Percentiles rank a stretch among this genome's conserved stretches.
Conservation (phyloP, 2,797 vertebrate species). For the Mormyrops attenuatus region DNA sequence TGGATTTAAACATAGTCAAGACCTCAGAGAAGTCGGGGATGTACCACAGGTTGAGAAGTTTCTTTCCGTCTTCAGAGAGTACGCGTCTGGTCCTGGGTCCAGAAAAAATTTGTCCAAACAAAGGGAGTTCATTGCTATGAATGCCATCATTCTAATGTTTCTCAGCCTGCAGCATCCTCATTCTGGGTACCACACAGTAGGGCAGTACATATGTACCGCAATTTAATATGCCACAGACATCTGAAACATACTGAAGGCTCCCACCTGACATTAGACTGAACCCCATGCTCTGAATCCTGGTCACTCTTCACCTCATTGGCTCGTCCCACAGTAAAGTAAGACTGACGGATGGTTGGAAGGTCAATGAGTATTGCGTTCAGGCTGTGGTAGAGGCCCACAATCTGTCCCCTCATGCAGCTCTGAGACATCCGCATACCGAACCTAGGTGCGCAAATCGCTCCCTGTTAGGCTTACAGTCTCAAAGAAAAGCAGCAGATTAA, state of each 20-base stretch:
- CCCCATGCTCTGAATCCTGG: conserved; percentile 39
- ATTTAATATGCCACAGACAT: neutral
- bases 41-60: conserved; percentile 65
- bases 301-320: conserved; percentile 37
- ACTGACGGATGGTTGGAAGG: conserved; percentile 53
- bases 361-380: conserved; percentile 53
- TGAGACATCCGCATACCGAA: conserved; percentile 51
- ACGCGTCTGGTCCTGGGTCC: conserved; percentile 38
- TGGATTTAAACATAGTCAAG: conserved; percentile 59
- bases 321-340: conserved; percentile 54
- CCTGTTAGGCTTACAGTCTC: neutral
- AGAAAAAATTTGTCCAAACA: conserved; percentile 29
- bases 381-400: conserved; percentile 54
- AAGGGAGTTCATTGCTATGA: neutral
- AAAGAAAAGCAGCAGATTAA: neutral
- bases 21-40: conserved; percentile 59
- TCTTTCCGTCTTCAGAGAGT: conserved; percentile 58
- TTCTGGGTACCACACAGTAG: neutral
- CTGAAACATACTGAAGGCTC: neutral
- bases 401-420: conserved; percentile 55
- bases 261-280: conserved; percentile 53
- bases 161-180: neutral
- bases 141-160: neutral
- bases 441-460: conserved; percentile 36
- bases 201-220: neutral